Evolutionary conservation across 2,888 invertebrate genomes (phyloP).

Genomic region (Eupithecia inturbata): DNA sequence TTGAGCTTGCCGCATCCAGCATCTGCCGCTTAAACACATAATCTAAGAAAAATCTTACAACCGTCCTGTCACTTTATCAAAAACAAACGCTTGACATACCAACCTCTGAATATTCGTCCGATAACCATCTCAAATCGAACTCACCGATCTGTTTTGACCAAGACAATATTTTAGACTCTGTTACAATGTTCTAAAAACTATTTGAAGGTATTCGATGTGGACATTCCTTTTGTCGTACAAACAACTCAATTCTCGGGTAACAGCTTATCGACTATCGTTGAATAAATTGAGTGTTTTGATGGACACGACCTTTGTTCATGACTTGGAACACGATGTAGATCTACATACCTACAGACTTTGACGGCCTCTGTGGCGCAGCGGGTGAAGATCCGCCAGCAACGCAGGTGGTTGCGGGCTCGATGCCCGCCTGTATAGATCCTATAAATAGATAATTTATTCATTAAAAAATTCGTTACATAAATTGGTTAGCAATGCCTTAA

Average conservation of each 20-base stretch:
- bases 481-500: too few species aligned
- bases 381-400: background rate
- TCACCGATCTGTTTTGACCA: constrained; percentile 60
- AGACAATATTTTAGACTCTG: constrained; percentile 40
- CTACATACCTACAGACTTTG: background rate
- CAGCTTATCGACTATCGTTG: constrained; percentile 62
- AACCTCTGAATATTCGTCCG: constrained; percentile 67
- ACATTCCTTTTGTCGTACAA: constrained; percentile 66
- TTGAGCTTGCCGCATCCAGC: too few species aligned
- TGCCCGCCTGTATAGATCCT: background rate
- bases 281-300: constrained; percentile 49
- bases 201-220: constrained; percentile 36
- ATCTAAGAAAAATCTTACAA: constrained; percentile 29
- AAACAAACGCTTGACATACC: constrained; percentile 62
- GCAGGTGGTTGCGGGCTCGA: background rate
- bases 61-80: constrained; percentile 48
- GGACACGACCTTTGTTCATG: constrained; percentile 35
- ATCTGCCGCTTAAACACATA: too few species aligned
- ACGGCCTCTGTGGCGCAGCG: too few species aligned
- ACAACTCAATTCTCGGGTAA: constrained; percentile 73
- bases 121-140: constrained; percentile 77
- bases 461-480: too few species aligned
- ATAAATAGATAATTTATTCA: too few species aligned
- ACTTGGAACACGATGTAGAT: constrained; percentile 32
- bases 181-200: background rate